phyloP scores from a whole-genome alignment of 92 coral and sea anemone species.

The Umimayanthus kanabou region DNA sequence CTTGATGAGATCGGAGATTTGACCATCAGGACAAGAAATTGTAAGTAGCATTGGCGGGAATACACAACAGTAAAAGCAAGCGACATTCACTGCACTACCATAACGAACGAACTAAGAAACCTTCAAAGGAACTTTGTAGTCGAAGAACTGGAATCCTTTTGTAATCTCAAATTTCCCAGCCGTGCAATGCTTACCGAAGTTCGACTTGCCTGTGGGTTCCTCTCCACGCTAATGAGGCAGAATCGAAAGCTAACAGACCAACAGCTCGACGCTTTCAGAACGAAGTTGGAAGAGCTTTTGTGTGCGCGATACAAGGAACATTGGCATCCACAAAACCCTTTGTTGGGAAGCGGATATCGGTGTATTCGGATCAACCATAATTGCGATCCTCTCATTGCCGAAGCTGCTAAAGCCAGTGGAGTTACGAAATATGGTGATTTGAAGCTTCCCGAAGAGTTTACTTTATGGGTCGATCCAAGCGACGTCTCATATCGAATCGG shows the following conservation, averaged over 20 bases:
- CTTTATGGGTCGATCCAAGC: conserved; percentile 98
- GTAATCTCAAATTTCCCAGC: conserved; percentile 52
- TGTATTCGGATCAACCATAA: conserved; percentile 95
- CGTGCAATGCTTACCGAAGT: conserved; percentile 85
- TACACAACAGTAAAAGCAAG: not conserved
- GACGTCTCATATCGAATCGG: conserved; percentile 97
- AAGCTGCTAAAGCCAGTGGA: conserved; percentile 86
- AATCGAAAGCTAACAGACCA: conserved; percentile 73
- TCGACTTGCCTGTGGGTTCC: conserved; percentile 91
- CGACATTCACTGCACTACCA: not conserved
- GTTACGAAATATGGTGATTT: conserved; percentile 65
- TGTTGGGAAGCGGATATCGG: conserved; percentile 98
- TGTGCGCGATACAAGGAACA: conserved; percentile 95
- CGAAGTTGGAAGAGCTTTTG: conserved; percentile 93
- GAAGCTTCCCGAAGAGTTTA: conserved; percentile 89
- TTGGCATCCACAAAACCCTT: conserved; percentile 99
- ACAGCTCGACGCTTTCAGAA: conserved; percentile 75
- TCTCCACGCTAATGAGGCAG: conserved; percentile 69
- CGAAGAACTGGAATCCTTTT: conserved; percentile 23
- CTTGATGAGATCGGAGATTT: conserved; percentile 7
- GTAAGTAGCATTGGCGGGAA: conserved; percentile 9
- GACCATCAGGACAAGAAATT: conserved; percentile 23
- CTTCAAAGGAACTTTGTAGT: conserved; percentile 2
- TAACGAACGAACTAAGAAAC: conserved; percentile 6
- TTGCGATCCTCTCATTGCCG: conserved; percentile 82